Evolutionary conservation across 2,113 vertebrate species (phyloP).

Genomic region (Gobiocypris rarus): DNA sequence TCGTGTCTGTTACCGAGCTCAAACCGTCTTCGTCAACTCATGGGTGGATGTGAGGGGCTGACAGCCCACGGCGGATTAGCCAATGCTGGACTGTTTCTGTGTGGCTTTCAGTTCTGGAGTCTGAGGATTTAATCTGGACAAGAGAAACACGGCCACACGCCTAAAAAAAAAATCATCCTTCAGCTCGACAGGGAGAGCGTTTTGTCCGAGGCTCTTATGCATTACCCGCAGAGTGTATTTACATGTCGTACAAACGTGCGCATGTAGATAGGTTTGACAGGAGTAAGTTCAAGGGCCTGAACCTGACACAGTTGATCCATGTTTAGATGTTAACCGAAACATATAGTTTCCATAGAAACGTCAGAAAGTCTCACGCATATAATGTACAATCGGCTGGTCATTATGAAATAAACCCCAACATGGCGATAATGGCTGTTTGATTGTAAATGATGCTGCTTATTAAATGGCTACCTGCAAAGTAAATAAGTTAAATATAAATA

Average conservation of each 20-base stretch:
- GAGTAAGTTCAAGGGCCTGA: neutral
- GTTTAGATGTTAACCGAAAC: conserved; percentile 12
- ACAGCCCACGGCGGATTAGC: conserved; percentile 50
- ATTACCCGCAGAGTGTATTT: neutral
- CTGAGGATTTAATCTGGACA: conserved; percentile 55
- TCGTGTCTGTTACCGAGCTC: conserved; percentile 55
- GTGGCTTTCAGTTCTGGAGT: conserved; percentile 28
- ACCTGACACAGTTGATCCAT: neutral
- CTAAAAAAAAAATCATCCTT: neutral
- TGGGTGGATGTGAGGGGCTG: conserved; percentile 36
- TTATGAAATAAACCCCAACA: neutral
- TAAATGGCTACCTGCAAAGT: neutral
- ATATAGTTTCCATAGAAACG: conserved; percentile 6
- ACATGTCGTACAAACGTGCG: conserved; percentile 5
- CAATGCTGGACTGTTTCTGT: conserved; percentile 27
- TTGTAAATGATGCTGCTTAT: neutral
- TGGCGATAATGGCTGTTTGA: neutral
- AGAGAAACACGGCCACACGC: conserved; percentile 42
- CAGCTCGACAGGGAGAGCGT: neutral
- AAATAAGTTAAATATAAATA: neutral
- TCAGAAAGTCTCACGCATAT: neutral
- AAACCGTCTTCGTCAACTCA: conserved; percentile 55
- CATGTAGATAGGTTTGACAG: neutral
- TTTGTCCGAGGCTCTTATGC: neutral
- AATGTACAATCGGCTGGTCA: neutral